Evolutionary conservation across 2,113 vertebrate genomes (phyloP), one percentile per base, ranked within the genome.

Genomic region (Eublepharis macularius): DNA sequence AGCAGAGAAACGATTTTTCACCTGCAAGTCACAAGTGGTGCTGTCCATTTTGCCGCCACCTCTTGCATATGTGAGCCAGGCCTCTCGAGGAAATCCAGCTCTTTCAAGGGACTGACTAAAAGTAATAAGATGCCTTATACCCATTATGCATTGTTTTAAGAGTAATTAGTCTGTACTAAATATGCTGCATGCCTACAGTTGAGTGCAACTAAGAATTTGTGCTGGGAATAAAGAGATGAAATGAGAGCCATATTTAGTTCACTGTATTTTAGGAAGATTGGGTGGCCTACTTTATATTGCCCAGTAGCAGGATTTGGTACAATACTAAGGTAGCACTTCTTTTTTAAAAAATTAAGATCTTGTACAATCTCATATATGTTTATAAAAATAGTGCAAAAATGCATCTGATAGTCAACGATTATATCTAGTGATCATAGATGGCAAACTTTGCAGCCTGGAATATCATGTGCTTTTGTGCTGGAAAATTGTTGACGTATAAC

Each of bases 351-450:
- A 43, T 65, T 24, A 73, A 45, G 45, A 57, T 84, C 89, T 88
- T 91, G 81, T 85, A 80, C 54, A 63, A 73, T 74, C 68, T 80
- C 63, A 68, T 80, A 36, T 65, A 34, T 60, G 93, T 92, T 93
- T 94, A 95, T 91, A 95, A 96, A 96, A 95, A 94, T 96, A 97
- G 96, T 97, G 96, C 96, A 97, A 97, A 97, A 96, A 92, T 92
- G 84, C 91, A 91, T 95, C 90, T 95, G 95, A 96, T 94, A 94
- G 94, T 95, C 95, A 93, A 92, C 93, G 91, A 92, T 88, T 82
- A 88, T 87, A 92, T 95, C 92, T 93, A 92, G 89, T 94, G 92
- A 90, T 89, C 84, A 70, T 74, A 51, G 90, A 92, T 83, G 76
- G 63, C 74, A 87, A 34, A 74, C 83, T 86, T 78, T 85, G 79